phyloP scores from a whole-genome alignment of 2,797 vertebrate species.

The Mormyrops boulengeri region DNA sequence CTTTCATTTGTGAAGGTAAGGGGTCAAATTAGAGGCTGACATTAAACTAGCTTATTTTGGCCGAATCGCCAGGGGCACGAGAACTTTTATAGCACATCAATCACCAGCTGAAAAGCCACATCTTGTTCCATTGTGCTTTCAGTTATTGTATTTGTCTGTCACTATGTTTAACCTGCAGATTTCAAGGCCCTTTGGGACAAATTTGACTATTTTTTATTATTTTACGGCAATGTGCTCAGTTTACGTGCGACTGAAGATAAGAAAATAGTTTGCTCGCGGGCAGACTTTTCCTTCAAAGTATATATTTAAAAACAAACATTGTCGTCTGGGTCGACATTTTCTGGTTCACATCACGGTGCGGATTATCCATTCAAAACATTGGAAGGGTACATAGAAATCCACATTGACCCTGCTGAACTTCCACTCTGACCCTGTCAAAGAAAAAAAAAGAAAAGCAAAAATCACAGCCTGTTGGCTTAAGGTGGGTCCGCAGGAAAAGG shows the following conservation, averaged over 20 bases:
- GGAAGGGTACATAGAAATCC: background rate
- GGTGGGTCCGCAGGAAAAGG: background rate
- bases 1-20: conserved; percentile 62
- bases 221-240: background rate
- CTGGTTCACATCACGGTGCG: background rate
- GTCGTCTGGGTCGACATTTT: background rate
- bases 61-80: conserved; percentile 31
- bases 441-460: background rate
- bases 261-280: background rate
- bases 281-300: background rate
- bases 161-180: background rate
- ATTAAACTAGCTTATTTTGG: conserved; percentile 34
- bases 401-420: background rate
- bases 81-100: conserved; percentile 42
- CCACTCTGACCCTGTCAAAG: conserved; percentile 2
- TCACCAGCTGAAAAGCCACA: conserved; percentile 23
- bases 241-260: background rate
- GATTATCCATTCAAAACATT: background rate
- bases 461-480: background rate
- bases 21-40: conserved; percentile 55
- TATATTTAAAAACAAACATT: background rate
- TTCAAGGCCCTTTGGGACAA: background rate
- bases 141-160: background rate
- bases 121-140: background rate
- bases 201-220: background rate